Percentiles rank a stretch among this genome's conserved stretches.
Conservation (phyloP, 2,888 invertebrate species). For the Caenorhabditis japonica region DNA sequence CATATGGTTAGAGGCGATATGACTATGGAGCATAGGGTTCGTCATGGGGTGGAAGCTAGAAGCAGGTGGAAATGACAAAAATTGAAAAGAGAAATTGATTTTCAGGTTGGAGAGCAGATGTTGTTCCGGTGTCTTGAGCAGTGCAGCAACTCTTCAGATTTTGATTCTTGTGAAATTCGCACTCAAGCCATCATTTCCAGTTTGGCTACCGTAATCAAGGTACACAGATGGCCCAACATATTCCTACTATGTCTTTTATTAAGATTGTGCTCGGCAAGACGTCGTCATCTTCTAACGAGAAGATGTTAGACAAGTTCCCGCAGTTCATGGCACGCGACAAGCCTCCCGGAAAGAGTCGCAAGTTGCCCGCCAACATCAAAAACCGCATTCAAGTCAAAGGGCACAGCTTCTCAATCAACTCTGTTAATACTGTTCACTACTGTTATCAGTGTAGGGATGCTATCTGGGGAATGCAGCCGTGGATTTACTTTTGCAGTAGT, state of each 20-base stretch:
- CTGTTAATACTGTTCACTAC: conserved; percentile 89
- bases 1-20: conserved; percentile 57
- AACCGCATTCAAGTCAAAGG: conserved; percentile 81
- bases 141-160: conserved; percentile 78
- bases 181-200: conserved; percentile 85
- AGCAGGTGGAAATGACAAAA: conserved; percentile 16
- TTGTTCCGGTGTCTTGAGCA: conserved; percentile 68
- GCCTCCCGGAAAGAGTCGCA: conserved; percentile 78
- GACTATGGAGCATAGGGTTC: conserved; percentile 51
- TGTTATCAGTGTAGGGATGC: conserved; percentile 93
- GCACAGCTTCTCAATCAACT: conserved; percentile 90
- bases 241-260: conserved; percentile 77
- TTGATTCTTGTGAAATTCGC: conserved; percentile 83
- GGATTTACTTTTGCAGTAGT: conserved; percentile 96
- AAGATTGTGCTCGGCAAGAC: conserved; percentile 70
- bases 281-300: conserved; percentile 74
- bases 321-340: conserved; percentile 90
- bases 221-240: conserved; percentile 81
- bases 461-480: conserved; percentile 94
- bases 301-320: conserved; percentile 84
- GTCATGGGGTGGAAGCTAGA: not conserved
- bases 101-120: conserved; percentile 71
- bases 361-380: conserved; percentile 57
- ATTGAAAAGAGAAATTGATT: conserved; percentile 18
- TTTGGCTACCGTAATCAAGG: conserved; percentile 86